Conservation (phyloP, 1,140 invertebrate species). For the Rhynchophorus ferrugineus region DNA sequence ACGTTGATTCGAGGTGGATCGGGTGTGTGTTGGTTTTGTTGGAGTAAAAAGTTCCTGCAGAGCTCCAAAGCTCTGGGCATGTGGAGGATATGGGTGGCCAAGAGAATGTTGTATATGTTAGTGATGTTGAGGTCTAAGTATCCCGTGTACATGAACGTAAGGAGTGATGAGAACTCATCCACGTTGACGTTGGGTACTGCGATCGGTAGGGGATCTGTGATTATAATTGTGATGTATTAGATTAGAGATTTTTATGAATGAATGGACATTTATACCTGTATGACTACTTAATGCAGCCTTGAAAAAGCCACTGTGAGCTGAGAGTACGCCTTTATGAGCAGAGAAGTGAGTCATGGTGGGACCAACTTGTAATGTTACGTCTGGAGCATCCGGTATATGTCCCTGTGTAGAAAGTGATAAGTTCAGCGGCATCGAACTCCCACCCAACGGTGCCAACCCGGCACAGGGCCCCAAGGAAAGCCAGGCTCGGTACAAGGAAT, state of each 20-base stretch:
- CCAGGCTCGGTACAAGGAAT: conserved; percentile 63
- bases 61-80: conserved; percentile 67
- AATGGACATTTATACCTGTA: conserved; percentile 26
- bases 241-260: conserved; percentile 5
- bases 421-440: conserved; percentile 39
- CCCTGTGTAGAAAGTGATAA: conserved; percentile 21
- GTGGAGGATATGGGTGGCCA: conserved; percentile 66
- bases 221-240: not conserved
- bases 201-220: conserved; percentile 36
- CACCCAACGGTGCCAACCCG: conserved; percentile 21
- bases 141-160: conserved; percentile 73
- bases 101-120: conserved; percentile 65
- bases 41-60: conserved; percentile 48
- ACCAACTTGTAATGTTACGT: conserved; percentile 57
- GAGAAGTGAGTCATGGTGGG: conserved; percentile 57
- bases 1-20: conserved; percentile 29
- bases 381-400: conserved; percentile 44
- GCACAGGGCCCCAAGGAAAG: conserved; percentile 34
- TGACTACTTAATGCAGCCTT: conserved; percentile 45
- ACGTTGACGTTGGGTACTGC: conserved; percentile 52
- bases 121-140: conserved; percentile 59
- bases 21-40: conserved; percentile 22
- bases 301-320: conserved; percentile 64
- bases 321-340: conserved; percentile 57
- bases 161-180: conserved; percentile 62